Base-by-base conservation (phyloP, 2,797 vertebrate genomes). In the Hemitrygon akajei region DNA sequence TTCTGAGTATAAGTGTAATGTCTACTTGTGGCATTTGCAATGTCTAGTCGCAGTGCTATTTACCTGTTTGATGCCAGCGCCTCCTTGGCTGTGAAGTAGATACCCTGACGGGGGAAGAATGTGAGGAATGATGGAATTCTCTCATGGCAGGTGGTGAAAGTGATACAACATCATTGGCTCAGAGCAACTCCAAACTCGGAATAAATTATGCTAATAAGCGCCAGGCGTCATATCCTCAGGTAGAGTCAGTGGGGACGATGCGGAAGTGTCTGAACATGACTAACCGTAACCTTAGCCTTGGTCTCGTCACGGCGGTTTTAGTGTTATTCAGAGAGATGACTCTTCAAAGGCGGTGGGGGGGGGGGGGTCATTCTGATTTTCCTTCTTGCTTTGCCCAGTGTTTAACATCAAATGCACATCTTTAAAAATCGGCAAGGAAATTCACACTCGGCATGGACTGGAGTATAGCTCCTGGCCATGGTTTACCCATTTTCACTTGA, bases 111-210 rank as follows among this genome's bases (percentile, higher is more conserved):
- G 96, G 95, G 95, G 93, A 96, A 96, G 97, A 98, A 98, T 98
- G 97, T 95, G 95, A 96, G 97, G 98, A 98, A 98, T 98, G 98
- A 98, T 96, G 97, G 97, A 97, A 98, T 97, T 96, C 97, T 95
- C 96, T 97, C 97, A 97, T 96, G 97, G 98, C 98, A 98, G 98
- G 98, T 98, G 98, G 98, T 97, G 97, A 97, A 95, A 96, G 95
- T 95, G 94, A 47, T 76, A 94, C 91, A 63, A 94, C 93, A 96
- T 96, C 95, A 98, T 98, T 98, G 98, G 98, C 91, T 93, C 94
- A 94, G 58, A 25, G 22, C 0, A 1, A 1, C 93, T 94, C 94
- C 97, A 97, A 98, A 95, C 94, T 95, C 97, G 2, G 47, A 47
- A 47, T 47, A 95, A 0, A 96, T 96, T 96, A 97, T 95, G 95